Evolutionary conservation across 2,888 invertebrate species (phyloP), one percentile per base, ranked within the genome.

Genomic region (Carcina quercana): DNA sequence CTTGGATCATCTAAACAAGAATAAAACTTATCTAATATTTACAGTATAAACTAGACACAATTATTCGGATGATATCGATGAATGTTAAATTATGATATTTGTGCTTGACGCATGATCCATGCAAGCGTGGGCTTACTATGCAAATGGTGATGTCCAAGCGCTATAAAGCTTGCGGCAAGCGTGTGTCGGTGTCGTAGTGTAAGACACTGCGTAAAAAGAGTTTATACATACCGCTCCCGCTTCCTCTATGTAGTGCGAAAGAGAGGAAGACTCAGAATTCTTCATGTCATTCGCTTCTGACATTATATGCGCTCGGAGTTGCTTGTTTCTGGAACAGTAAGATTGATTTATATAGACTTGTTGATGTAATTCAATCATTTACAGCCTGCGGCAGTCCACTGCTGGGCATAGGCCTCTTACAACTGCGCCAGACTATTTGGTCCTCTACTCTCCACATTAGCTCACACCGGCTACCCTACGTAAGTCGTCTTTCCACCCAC

Each of bases 251-350:
- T 85, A 74, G 42, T 85, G 82, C 30, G 86, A 59, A 34, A 86
- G 73, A 14, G 86, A 70, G 36, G 86, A 74, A 35, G 82, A 68
- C 25, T 87, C 87, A 5, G 79, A 60, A 47, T 72, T 75, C 40
- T 84, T 82, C 58, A 80, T 62, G 32, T 92, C 89, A 45, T 86
- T 88, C 36, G 89, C 88, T 49, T 91, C 91, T 2, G 90, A 87
- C 58, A 90, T 88, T 44, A 93, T 74, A 62, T 91, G 91, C 14
- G 91, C 91, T 36, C 91, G 87, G 37, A 92, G 84, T 65, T 92
- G 92, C 57, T 91, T 91, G 62, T 92, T 92, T 60, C 90, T 89
- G 68, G 3, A 58, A 57, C n/a, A 13, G 17, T 1, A 13, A 13
- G 8, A 3, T 27, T 25, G 11, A 11, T 3, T 30, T 3, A 24